phyloP scores from a whole-genome alignment of 1,140 invertebrate species.

The Drosophila insularis region DNA sequence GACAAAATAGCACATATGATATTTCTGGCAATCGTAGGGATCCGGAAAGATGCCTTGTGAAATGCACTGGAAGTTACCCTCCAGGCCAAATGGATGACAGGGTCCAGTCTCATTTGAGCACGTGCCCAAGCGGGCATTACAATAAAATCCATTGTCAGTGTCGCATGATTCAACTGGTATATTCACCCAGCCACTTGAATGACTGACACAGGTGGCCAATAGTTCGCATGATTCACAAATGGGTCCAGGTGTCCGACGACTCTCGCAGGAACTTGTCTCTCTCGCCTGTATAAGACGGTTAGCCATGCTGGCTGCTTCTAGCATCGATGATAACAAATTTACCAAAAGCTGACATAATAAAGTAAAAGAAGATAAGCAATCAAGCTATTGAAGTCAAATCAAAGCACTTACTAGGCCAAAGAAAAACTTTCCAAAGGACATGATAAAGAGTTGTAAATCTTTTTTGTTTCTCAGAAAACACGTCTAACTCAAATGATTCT shows the following conservation, averaged over 20 bases:
- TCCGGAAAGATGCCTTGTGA: constrained; percentile 82
- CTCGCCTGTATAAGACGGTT: constrained; percentile 59
- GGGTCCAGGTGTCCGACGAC: constrained; percentile 63
- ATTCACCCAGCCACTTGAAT: constrained; percentile 76
- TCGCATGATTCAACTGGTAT: constrained; percentile 80
- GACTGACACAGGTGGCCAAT: constrained; percentile 72
- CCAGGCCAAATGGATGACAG: constrained; percentile 76
- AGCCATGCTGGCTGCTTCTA: constrained; percentile 40
- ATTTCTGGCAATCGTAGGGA: constrained; percentile 81
- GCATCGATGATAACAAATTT: constrained; percentile 21
- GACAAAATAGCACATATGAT: constrained; percentile 81
- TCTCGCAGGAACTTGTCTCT: constrained; percentile 69
- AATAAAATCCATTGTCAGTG: constrained; percentile 73
- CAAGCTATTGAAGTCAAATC: background rate
- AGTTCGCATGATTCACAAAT: constrained; percentile 81
- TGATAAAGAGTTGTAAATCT: constrained; percentile 25
- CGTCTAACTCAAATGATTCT: constrained; percentile 47
- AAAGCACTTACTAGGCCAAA: constrained; percentile 42
- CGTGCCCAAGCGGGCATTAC: constrained; percentile 62
- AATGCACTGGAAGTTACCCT: constrained; percentile 78
- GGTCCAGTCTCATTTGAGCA: constrained; percentile 77
- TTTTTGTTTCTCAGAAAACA: background rate
- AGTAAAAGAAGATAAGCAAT: background rate
- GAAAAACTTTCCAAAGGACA: constrained; percentile 44
- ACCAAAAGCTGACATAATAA: constrained; percentile 38